A percentile compares a stretch with the other conserved stretches of the same genome.
Conservation (phyloP, 2,113 vertebrate species). For the Sceloporus tristichus region DNA sequence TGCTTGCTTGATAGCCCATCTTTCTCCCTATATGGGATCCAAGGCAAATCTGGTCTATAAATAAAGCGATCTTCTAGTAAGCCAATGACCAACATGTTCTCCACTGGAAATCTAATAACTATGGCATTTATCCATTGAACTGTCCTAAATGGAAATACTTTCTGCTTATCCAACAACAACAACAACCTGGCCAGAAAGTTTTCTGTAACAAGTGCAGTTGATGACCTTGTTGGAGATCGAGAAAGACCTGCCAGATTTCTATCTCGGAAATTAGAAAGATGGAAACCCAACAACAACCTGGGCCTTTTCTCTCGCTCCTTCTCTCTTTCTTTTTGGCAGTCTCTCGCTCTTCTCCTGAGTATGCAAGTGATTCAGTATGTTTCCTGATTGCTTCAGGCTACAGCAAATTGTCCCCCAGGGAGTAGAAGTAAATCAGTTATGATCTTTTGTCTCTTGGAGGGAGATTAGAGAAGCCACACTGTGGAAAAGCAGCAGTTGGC, state of each 20-base stretch:
- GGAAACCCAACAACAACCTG: constrained; percentile 79
- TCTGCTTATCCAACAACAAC: neutral
- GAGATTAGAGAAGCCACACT: constrained; percentile 77
- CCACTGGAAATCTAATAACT: neutral
- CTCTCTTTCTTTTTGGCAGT: constrained; percentile 3
- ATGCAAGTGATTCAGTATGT: constrained; percentile 79
- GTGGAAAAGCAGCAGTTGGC: constrained; percentile 76
- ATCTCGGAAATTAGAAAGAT: constrained; percentile 80
- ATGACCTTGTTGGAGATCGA: constrained; percentile 35
- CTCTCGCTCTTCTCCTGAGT: constrained; percentile 67
- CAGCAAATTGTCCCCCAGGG: constrained; percentile 83
- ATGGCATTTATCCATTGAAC: neutral
- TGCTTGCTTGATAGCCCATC: too few relatives aligned
- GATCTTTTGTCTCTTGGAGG: constrained; percentile 81
- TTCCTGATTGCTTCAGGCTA: constrained; percentile 82
- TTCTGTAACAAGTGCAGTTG: constrained; percentile 59
- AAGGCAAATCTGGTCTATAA: neutral
- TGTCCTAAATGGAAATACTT: neutral
- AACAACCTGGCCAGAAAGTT: constrained; percentile 48
- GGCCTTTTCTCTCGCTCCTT: constrained; percentile 59
- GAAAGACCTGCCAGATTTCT: constrained; percentile 79
- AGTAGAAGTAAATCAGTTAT: constrained; percentile 83
- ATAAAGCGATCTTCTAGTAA: neutral
- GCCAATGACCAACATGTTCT: neutral
- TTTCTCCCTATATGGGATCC: too few relatives aligned